Evolutionary conservation across 2,797 vertebrate genomes (phyloP), one percentile per base, ranked within the genome.

Genomic region (Pelodytes ibericus): DNA sequence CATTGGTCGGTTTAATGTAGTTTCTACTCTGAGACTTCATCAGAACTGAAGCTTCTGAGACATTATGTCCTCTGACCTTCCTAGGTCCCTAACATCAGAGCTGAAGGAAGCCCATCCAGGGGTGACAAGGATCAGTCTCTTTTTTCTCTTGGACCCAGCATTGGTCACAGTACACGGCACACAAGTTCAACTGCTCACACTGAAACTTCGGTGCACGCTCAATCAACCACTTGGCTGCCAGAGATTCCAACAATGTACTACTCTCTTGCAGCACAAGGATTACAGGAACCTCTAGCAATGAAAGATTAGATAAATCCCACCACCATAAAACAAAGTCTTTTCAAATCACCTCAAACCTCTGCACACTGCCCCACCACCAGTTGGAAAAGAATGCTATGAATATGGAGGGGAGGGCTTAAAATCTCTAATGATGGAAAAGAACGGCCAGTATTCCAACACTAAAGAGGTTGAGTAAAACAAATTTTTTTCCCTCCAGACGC

Each of bases 111-210:
- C 2, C 10, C 41, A 44, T 13, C 41, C 41, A 44, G 41, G 13
- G 41, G 11, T 44, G 41, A 44, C 41, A 44, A 44, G 18, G 15
- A 13, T 16, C 41, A 44, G 0, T 44, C 41, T 44, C 41, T 9
- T 10, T 16, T n/a, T 44, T 16, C 41, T 44, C 13, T 16, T 44
- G 41, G 41, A 44, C 10, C 7, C 41, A 1, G 15, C 13, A 15
- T 44, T 15, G 18, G n/a, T 13, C 2, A 13, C 18, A 44, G 41
- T 49, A 16, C 4, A 6, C 7, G 53, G 63, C 22, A 16, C 62
- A 69, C 33, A 31, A 61, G 69, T 67, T 67, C 57, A 72, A 51
- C 27, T 29, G 39, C 24, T 72, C 51, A 41, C 51, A 65, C 11
- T 26, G 62, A 33, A 5, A 65, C 24, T n/a, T 31, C 18, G 4